Conservation (phyloP, 2,888 invertebrate species). For the Phalera bucephala region DNA sequence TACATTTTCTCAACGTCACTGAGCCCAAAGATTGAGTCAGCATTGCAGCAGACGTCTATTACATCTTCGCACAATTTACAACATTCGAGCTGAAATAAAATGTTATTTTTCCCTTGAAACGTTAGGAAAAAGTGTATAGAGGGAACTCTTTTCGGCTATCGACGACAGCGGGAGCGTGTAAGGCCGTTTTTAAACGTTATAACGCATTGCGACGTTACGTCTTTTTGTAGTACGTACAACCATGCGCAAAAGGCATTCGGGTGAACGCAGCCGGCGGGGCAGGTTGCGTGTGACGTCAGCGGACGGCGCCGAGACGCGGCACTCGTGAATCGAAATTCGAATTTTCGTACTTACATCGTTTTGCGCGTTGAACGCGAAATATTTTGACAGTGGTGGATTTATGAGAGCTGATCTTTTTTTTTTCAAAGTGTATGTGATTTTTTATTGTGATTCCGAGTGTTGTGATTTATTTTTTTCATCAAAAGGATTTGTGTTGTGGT, state of each 20-base stretch:
- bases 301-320: conserved; percentile 6
- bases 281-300: conserved; percentile 24
- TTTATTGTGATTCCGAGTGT: conserved; percentile 19
- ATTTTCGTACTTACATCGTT: conserved; percentile 10
- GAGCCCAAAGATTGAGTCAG: conserved; percentile 6
- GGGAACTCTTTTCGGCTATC: conserved; percentile 23
- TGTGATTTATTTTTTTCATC: conserved; percentile 21
- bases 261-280: conserved; percentile 25
- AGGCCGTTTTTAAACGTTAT: conserved; percentile 56
- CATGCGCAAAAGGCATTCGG: conserved; percentile 79
- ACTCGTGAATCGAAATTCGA: conserved; percentile 17
- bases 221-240: conserved; percentile 57
- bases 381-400: neutral
- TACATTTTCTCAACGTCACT: conserved; percentile 4
- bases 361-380: neutral
- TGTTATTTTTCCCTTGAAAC: conserved; percentile 13
- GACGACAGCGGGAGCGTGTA: conserved; percentile 31
- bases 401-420: neutral
- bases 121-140: conserved; percentile 5
- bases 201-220: conserved; percentile 79
- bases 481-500: conserved; percentile 19
- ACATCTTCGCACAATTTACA: conserved; percentile 3
- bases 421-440: conserved; percentile 2
- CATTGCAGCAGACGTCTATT: conserved; percentile 8
- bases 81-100: conserved; percentile 14